Percentiles rank a stretch among this genome's conserved stretches.
These are phyloP conservation scores for Atopsyche davidsoni DNA, from an alignment of 1,140 invertebrate species.

Conservation along the genomic window DNA sequence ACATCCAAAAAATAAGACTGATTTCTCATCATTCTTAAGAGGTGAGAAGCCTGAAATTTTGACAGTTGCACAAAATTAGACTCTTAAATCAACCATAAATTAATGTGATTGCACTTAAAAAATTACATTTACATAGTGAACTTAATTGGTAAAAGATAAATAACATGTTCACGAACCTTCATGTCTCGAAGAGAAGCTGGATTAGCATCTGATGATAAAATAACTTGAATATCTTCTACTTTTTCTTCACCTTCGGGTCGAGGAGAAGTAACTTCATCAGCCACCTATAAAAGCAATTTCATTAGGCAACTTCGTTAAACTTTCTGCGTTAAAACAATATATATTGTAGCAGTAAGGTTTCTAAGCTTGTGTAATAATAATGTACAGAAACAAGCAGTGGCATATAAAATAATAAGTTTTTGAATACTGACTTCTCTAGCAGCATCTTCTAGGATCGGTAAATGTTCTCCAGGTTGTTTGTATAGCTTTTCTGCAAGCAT, in stretches of 20 bases:
- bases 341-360: background rate
- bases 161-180: conserved; percentile 57
- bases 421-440: conserved; percentile 68
- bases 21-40: no score
- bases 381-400: conserved; percentile 1
- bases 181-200: conserved; percentile 75
- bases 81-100: background rate
- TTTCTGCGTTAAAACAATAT: background rate
- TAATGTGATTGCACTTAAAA: conserved; percentile 12
- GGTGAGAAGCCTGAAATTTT: background rate
- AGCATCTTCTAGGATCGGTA: conserved; percentile 95
- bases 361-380: background rate
- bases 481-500: conserved; percentile 85
- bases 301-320: background rate
- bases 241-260: conserved; percentile 84
- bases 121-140: conserved; percentile 13
- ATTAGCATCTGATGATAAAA: conserved; percentile 80
- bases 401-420: conserved; percentile 1
- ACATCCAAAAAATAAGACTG: no score
- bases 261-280: conserved; percentile 92
- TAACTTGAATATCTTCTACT: conserved; percentile 91
- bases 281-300: conserved; percentile 58
- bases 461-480: conserved; percentile 88
- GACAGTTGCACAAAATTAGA: background rate
- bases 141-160: background rate